phyloP scores from a whole-genome alignment of 2,113 vertebrate species.

The Mus pahari region DNA sequence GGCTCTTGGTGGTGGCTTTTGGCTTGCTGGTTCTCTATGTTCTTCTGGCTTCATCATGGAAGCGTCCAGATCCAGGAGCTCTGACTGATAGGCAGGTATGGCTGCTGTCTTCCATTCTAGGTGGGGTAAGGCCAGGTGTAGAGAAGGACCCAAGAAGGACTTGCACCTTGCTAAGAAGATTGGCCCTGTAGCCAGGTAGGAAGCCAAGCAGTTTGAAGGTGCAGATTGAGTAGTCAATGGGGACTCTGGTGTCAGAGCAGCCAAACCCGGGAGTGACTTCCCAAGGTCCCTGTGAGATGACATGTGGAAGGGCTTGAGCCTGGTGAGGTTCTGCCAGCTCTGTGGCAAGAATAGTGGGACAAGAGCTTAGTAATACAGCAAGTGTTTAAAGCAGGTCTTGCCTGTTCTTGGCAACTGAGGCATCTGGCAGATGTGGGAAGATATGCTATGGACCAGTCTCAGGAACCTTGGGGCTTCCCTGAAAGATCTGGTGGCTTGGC shows the following conservation, averaged over 20 bases:
- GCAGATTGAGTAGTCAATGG: not conserved
- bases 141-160: not conserved
- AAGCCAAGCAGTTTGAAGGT: not conserved
- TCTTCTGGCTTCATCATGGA: conserved; percentile 90
- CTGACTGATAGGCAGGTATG: conserved; percentile 83
- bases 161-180: not conserved
- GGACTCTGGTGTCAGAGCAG: not conserved
- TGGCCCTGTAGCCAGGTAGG: not conserved
- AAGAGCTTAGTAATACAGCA: not conserved
- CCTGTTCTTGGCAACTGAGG: not conserved
- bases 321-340: not conserved
- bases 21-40: conserved; percentile 91
- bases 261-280: not conserved
- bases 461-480: not conserved
- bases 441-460: not conserved
- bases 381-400: not conserved
- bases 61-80: conserved; percentile 86
- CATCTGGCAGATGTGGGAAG: not conserved
- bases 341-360: not conserved
- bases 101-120: not conserved
- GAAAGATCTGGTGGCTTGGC: not conserved
- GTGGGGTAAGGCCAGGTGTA: not conserved
- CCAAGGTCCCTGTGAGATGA: not conserved
- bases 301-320: not conserved
- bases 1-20: conserved; percentile 90